Percentiles rank a stretch among this genome's conserved stretches.
These are phyloP conservation scores for Crotalus viridis DNA, from an alignment of 2,113 vertebrate species.

Conservation along the genomic window DNA sequence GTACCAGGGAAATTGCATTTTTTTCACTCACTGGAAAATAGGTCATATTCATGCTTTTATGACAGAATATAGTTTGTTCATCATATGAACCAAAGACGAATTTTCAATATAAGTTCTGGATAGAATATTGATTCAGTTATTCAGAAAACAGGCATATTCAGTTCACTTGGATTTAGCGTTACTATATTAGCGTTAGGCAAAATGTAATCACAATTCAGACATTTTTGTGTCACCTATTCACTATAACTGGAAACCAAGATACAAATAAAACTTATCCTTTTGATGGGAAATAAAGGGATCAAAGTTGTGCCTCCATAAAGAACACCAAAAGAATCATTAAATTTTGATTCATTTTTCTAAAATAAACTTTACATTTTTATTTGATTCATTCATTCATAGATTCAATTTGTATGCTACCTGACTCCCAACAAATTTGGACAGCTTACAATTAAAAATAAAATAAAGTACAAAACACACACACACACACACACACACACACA, in stretches of 20 bases:
- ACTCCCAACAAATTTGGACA: background rate
- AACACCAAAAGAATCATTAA: background rate
- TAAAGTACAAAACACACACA: background rate
- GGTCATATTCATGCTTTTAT: background rate
- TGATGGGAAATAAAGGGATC: background rate
- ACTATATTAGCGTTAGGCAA: background rate
- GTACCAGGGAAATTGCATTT: background rate
- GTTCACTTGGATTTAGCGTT: background rate
- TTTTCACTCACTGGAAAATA: background rate
- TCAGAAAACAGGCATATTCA: background rate
- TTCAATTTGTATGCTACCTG: background rate
- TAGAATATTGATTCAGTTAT: background rate
- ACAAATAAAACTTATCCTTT: background rate
- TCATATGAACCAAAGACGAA: background rate
- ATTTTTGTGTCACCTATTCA: background rate
- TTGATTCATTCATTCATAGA: background rate
- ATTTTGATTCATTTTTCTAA: background rate
- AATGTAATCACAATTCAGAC: background rate
- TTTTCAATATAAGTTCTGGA: background rate
- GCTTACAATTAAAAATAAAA: background rate
- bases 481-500: no score
- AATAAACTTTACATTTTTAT: background rate
- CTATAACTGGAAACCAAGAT: background rate
- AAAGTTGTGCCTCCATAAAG: background rate
- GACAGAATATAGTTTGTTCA: slow-evolving; percentile 1